Conservation (phyloP, 2,797 vertebrate genomes). For the Protonibea diacanthus region DNA sequence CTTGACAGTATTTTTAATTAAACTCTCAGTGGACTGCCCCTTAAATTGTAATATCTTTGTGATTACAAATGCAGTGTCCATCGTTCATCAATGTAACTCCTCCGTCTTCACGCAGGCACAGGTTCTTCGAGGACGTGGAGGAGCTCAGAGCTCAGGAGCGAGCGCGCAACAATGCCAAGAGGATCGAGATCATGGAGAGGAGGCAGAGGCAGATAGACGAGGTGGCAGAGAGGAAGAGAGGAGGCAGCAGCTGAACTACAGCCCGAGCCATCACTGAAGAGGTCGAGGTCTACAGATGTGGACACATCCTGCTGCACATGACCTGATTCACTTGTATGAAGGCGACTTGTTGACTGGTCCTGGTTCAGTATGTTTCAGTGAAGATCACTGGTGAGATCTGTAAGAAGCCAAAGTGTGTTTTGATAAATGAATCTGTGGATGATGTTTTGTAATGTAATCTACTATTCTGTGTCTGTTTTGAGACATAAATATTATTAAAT, state of each 20-base stretch:
- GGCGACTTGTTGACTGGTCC: not conserved
- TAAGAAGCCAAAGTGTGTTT: conserved; percentile 6
- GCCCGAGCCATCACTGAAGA: not conserved
- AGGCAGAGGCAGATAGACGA: conserved; percentile 80
- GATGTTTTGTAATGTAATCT: not conserved
- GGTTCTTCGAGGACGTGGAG: conserved; percentile 79
- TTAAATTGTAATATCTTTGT: too few species aligned
- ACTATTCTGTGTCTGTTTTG: conserved; percentile 41
- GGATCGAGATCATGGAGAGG: conserved; percentile 80
- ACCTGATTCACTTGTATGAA: not conserved
- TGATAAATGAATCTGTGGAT: not conserved
- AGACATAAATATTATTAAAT: conserved; percentile 30
- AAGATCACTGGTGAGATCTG: not conserved
- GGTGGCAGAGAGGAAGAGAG: conserved; percentile 74
- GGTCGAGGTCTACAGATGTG: not conserved
- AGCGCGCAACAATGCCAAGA: conserved; percentile 62
- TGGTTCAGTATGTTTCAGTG: not conserved
- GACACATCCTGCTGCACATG: not conserved
- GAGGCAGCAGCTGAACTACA: conserved; percentile 44
- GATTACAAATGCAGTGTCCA: too few species aligned
- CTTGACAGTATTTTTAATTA: not conserved
- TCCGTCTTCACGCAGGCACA: conserved; percentile 69
- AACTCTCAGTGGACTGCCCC: not conserved
- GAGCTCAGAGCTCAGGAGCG: conserved; percentile 79
- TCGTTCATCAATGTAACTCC: too few species aligned